phyloP scores from a whole-genome alignment of 2,113 vertebrate genomes.

The Vombatus ursinus region DNA sequence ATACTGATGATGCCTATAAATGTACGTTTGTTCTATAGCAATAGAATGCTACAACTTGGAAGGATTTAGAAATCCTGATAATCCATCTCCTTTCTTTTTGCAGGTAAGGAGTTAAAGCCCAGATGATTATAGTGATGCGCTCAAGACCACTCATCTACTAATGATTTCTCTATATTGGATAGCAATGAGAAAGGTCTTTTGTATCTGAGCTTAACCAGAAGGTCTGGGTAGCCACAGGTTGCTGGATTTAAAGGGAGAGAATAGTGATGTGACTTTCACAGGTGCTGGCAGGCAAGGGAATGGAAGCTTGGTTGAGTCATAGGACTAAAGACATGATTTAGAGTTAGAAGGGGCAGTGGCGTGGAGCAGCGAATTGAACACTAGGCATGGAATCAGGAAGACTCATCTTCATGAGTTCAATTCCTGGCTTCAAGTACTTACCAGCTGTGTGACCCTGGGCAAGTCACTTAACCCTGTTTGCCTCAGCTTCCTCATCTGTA shows the following conservation, averaged over 20 bases:
- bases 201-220: background rate
- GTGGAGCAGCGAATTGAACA: background rate
- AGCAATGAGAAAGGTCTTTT: background rate
- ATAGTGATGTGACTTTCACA: background rate
- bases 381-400: background rate
- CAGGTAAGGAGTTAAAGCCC: background rate
- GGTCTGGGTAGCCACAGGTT: background rate
- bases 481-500: background rate
- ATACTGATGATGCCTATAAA: background rate
- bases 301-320: background rate
- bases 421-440: background rate
- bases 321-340: background rate
- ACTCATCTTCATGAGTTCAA: background rate
- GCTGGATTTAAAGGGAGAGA: background rate
- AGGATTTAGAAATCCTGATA: background rate
- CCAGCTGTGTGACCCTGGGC: background rate
- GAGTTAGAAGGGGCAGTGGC: background rate
- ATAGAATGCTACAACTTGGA: background rate
- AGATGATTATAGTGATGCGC: background rate
- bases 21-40: background rate
- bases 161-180: background rate
- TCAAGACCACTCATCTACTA: background rate
- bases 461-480: background rate
- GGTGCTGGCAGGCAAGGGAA: background rate
- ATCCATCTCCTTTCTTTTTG: background rate